These are phyloP conservation scores for Barbus barbus DNA, from an alignment of 2,113 vertebrate genomes.

Conservation along the genomic window DNA sequence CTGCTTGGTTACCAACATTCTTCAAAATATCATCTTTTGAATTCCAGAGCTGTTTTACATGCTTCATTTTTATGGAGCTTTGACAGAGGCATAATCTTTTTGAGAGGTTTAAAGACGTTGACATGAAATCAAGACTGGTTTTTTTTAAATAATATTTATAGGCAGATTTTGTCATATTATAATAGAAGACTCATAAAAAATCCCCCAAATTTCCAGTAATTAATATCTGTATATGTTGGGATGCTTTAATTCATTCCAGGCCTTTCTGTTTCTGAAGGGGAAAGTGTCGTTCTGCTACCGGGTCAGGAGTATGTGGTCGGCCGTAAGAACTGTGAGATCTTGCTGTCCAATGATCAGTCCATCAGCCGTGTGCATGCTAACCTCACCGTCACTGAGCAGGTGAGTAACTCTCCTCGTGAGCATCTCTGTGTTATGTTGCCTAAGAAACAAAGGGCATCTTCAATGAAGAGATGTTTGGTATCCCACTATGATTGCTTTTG, in stretches of 20 bases:
- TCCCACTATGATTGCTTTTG: background rate
- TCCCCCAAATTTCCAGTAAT: background rate
- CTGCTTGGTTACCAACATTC: background rate
- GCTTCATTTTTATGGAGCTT: background rate
- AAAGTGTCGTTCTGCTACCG: slow-evolving; percentile 76
- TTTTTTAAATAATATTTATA: background rate
- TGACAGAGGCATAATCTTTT: background rate
- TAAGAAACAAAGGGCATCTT: background rate
- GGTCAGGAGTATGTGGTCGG: slow-evolving; percentile 85
- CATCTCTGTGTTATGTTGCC: background rate
- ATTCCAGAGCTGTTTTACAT: background rate
- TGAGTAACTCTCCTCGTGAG: slow-evolving; percentile 37
- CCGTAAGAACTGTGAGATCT: slow-evolving; percentile 86
- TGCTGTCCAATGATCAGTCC: slow-evolving; percentile 87
- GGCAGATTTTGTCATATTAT: background rate
- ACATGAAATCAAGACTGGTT: no score
- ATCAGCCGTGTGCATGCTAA: slow-evolving; percentile 90
- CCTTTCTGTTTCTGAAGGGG: slow-evolving; percentile 67
- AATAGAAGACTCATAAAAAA: background rate
- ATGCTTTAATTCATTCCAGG: background rate
- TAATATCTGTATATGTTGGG: background rate
- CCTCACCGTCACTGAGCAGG: slow-evolving; percentile 72
- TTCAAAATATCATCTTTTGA: background rate
- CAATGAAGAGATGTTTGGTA: background rate
- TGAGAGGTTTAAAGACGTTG: background rate